These are phyloP conservation scores for Hydropsyche betteni DNA, from an alignment of 2,888 invertebrate species.

Conservation along the genomic window DNA sequence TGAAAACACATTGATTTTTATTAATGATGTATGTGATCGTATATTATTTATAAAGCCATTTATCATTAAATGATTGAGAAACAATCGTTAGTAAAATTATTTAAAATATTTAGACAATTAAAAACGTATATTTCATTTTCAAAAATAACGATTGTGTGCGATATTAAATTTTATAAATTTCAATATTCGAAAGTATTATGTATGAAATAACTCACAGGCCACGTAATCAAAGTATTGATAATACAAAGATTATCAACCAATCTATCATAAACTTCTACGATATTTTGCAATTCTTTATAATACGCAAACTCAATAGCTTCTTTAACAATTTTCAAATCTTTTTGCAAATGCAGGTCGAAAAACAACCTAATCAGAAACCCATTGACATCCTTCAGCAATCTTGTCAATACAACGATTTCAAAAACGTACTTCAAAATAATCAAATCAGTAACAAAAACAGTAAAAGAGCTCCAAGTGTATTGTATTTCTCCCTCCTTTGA, in stretches of 20 bases:
- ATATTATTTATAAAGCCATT: neutral
- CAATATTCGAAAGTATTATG: neutral
- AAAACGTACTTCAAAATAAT: neutral
- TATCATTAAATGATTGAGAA: too few species aligned
- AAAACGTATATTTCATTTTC: neutral
- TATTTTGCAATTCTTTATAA: neutral
- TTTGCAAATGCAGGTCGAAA: neutral
- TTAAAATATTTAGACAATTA: too few species aligned
- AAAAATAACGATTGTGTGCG: neutral
- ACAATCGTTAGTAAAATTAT: too few species aligned
- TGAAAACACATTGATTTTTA: neutral
- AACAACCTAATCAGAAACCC: neutral
- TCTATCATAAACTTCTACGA: neutral
- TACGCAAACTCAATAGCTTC: neutral
- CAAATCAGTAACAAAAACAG: slow-evolving; percentile 1
- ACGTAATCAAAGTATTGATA: neutral
- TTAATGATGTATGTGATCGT: neutral
- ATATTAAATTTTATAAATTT: neutral
- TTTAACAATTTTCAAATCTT: neutral
- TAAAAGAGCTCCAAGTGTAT: neutral
- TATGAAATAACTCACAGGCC: slow-evolving; percentile 12
- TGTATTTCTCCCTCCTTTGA: neutral
- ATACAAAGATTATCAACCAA: slow-evolving; percentile 5
- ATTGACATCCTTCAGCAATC: neutral
- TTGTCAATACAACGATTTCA: neutral